phyloP scores from a whole-genome alignment of 1,140 invertebrate species.

The Drosophila auraria region DNA sequence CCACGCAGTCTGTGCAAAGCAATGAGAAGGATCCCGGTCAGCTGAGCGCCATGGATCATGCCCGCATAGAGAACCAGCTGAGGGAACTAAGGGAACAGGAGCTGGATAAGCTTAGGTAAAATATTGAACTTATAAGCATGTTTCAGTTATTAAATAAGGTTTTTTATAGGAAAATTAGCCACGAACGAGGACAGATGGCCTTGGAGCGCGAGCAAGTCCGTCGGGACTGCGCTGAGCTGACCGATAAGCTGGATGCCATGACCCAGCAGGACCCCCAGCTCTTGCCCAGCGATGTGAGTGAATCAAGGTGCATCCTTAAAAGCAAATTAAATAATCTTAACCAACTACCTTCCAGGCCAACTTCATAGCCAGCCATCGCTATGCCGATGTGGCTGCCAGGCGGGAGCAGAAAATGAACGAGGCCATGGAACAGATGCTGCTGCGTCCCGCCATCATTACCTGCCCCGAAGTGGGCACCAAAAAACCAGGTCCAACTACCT shows the following conservation, averaged over 20 bases:
- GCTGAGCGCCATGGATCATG: constrained; percentile 72
- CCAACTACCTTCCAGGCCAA: constrained; percentile 35
- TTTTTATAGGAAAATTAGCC: constrained; percentile 47
- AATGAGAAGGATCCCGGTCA: constrained; percentile 37
- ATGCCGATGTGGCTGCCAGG: constrained; percentile 37
- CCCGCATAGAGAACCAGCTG: constrained; percentile 61
- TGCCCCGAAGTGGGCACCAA: constrained; percentile 60
- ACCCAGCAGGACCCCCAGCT: constrained; percentile 64
- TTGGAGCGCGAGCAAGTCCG: constrained; percentile 78
- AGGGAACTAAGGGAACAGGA: constrained; percentile 56
- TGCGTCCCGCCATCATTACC: constrained; percentile 74
- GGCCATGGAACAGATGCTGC: constrained; percentile 69
- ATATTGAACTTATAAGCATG: no score
- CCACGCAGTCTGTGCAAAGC: constrained; percentile 48
- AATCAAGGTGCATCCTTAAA: no score
- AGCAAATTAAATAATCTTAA: neutral
- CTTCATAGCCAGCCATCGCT: constrained; percentile 63
- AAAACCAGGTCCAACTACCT: neutral
- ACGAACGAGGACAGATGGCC: constrained; percentile 72
- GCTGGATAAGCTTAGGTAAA: constrained; percentile 52
- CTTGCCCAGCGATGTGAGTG: constrained; percentile 69
- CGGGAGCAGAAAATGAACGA: constrained; percentile 78
- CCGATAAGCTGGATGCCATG: constrained; percentile 72
- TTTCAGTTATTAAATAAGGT: no score
- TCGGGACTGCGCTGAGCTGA: constrained; percentile 72